Evolutionary conservation across 1,140 invertebrate species (phyloP), one percentile per base, ranked within the genome.

Genomic region (Hirudo medicinalis): DNA sequence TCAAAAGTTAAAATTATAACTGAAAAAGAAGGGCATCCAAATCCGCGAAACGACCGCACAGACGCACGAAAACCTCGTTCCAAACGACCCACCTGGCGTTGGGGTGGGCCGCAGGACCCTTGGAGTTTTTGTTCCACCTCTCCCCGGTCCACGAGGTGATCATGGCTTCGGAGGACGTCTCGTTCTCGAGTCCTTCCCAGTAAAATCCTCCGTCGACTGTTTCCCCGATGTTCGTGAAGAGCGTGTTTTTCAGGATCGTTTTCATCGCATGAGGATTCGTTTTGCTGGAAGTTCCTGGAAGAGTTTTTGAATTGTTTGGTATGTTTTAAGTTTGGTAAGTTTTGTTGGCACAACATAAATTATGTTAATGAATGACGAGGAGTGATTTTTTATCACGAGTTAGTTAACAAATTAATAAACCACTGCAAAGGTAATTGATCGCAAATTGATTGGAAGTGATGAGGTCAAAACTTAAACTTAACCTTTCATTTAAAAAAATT

Each of bases 211-310:
- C 95, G 79, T 99, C 94, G 55, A 86, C 88, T 0, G 95, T 99
- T 76, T 89, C 87, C 0, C 94, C 97, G 22, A 99, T 94, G 81
- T 99, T 99, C 0, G 96, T 99, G 82, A 99, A 99, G 32, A 99
- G 86, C 0, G 94, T 97, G 82, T 99, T 92, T 73, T 87, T 87
- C 79, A 91, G 89, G 63, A 98, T 88, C 0, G 94, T 95, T 69
- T 88, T 85, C 93, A 99, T 96, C 9, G 97, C 97, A 79, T 94
- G 96, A 0, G 95, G 95, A 82, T 99, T 99, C 0, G 93, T 98
- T 19, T 88, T 85, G 71, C 83, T 85, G 0, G 91, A 95, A 15
- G 96, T 99, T 3, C 90, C 72, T 73, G 54, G 11, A 36, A 3
- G 32, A 36, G 32, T 2, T 36, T 36, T 3, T 3, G 32, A 36